Evolutionary conservation across 2,113 vertebrate genomes (phyloP), one percentile per base, ranked within the genome.

Genomic region (Madoqua kirkii): DNA sequence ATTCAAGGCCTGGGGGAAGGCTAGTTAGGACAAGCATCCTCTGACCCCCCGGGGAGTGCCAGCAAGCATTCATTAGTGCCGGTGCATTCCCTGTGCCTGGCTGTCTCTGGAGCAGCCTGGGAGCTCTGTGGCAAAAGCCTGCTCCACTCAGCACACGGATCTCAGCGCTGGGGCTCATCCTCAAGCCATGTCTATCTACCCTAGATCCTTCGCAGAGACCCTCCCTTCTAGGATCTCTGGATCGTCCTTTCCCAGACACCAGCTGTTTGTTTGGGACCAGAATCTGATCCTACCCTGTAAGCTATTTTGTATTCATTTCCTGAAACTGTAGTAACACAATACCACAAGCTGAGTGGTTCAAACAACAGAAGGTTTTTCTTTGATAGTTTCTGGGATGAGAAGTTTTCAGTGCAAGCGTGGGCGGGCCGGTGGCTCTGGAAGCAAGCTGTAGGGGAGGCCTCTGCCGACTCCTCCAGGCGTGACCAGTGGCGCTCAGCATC

Each of bases 101-200:
- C 50, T 43, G 8, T 19, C 27, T 6, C 50, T 2, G 21, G 7
- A 27, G 60, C 16, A 11, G 43, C 40, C 27, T 1, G 16, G 33
- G 6, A 31, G 27, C 27, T 1, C 3, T 0, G 29, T 6, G 1
- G 76, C 9, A 36, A 33, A 31, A 5, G 9, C 0, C 33, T 7
- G 15, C 21, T 25, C 17, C n/a, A 1, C 31, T 25, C n/a, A 11
- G 1, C 3, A 11, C 1, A 0, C 0, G 0, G 5, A 1, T 29
- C 14, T 3, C 9, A 5, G 5, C 0, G 0, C 12, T 3, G 25
- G 21, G 6, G 1, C 54, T 21, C 3, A 5, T 33, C 55, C n/a
- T 21, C 3, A 29, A 48, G 62, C 15, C 5, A 0, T 1, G 10
- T 23, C 52, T 25, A 3, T 14, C 52, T 25, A 7, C 36, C 55